A percentile compares a stretch with the other conserved stretches of the same genome.
phyloP scores from a whole-genome alignment of 2,888 invertebrate species.

The Clitarchus hookeri region DNA sequence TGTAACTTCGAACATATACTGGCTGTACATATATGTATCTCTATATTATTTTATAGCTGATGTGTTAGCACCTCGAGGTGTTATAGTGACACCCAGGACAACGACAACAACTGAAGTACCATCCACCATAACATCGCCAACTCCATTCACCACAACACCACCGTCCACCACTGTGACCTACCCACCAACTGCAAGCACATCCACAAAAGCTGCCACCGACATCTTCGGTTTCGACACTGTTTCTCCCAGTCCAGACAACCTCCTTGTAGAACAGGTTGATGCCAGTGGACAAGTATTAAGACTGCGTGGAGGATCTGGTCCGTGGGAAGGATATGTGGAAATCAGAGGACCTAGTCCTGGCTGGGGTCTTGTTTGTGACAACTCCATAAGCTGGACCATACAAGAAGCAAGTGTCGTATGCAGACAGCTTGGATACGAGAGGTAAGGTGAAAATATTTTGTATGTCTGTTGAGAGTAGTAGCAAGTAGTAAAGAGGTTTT shows the following conservation, averaged over 20 bases:
- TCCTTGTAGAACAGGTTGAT: neutral
- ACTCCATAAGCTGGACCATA: conserved; percentile 55
- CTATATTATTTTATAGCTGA: neutral
- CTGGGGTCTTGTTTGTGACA: conserved; percentile 60
- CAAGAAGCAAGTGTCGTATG: conserved; percentile 59
- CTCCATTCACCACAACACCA: conserved; percentile 31
- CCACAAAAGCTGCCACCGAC: neutral
- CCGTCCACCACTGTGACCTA: conserved; percentile 30
- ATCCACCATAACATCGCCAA: conserved; percentile 38
- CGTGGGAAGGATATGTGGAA: conserved; percentile 57
- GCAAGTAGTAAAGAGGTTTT: no score
- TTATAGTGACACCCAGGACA: neutral
- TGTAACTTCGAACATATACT: no score
- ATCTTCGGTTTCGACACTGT: neutral
- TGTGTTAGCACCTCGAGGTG: neutral
- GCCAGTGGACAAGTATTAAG: conserved; percentile 52
- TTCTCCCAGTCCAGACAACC: neutral
- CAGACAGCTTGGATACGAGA: conserved; percentile 56
- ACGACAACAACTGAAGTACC: conserved; percentile 31
- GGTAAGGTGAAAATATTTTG: conserved; percentile 48
- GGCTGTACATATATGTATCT: no score
- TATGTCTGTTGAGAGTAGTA: no score
- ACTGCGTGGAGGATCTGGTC: conserved; percentile 54
- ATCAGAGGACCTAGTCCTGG: conserved; percentile 52
- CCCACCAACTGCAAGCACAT: neutral